Conservation (phyloP, 2,797 vertebrate species). For the Numenius phaeopus region DNA sequence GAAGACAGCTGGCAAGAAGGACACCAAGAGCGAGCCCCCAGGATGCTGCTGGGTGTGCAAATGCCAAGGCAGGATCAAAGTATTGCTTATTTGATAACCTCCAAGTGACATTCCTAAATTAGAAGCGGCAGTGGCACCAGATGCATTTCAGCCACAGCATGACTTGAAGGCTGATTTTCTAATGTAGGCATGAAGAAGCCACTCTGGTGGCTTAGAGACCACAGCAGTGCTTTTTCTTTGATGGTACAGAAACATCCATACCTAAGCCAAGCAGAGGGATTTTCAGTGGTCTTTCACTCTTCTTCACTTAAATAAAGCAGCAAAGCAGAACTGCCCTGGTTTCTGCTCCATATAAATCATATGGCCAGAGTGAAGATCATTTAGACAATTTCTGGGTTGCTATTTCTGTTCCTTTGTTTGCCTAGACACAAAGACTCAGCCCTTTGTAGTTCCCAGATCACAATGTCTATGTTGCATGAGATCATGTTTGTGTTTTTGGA, state of each 20-base stretch:
- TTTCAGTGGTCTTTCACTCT: not conserved
- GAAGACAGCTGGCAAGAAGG: not conserved
- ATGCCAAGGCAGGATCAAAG: slow-evolving; percentile 9
- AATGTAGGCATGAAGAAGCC: not conserved
- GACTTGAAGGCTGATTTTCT: not conserved
- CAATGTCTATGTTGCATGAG: slow-evolving; percentile 19
- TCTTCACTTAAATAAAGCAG: not conserved
- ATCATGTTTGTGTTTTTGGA: slow-evolving; percentile 36
- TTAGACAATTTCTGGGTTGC: slow-evolving; percentile 36
- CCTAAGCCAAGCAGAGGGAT: not conserved
- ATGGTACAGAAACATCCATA: not conserved
- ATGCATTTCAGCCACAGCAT: not conserved
- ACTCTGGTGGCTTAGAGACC: not conserved
- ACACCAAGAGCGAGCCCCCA: rapidly evolving
- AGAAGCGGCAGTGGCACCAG: not conserved
- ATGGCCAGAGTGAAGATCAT: not conserved
- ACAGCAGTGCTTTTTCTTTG: not conserved
- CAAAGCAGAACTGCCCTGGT: slow-evolving; percentile 3
- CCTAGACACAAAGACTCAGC: slow-evolving; percentile 30
- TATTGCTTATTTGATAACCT: not conserved
- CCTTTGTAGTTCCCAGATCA: slow-evolving; percentile 35
- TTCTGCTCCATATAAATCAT: slow-evolving; percentile 46
- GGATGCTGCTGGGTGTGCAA: not conserved
- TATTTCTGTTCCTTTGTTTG: slow-evolving; percentile 65
- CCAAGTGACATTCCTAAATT: not conserved